These are phyloP conservation scores for Steinernema hermaphroditum DNA, from an alignment of 2,888 invertebrate species.

Conservation along the genomic window DNA sequence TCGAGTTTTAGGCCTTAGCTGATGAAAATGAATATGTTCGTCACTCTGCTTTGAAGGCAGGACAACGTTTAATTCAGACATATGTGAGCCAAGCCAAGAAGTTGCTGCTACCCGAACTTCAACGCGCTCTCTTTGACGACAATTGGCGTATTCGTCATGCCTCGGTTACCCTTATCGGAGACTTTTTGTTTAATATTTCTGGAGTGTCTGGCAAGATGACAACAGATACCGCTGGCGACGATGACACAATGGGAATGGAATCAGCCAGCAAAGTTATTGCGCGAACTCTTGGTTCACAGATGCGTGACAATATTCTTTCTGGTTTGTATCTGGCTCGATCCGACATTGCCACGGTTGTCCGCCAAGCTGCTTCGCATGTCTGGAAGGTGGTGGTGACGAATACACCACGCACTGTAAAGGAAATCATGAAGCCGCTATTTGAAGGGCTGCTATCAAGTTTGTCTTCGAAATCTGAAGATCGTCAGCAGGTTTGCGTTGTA, in stretches of 20 bases:
- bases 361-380: slow-evolving; percentile 92
- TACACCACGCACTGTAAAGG: slow-evolving; percentile 90
- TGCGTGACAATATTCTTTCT: slow-evolving; percentile 84
- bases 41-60: slow-evolving; percentile 92
- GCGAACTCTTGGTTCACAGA: slow-evolving; percentile 75
- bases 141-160: slow-evolving; percentile 94
- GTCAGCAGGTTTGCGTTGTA: slow-evolving; percentile 40
- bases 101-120: slow-evolving; percentile 84
- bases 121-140: slow-evolving; percentile 87
- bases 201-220: slow-evolving; percentile 98
- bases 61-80: slow-evolving; percentile 91
- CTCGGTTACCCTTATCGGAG: slow-evolving; percentile 91
- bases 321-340: slow-evolving; percentile 86
- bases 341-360: slow-evolving; percentile 40
- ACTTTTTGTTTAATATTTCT: slow-evolving; percentile 90
- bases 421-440: slow-evolving; percentile 92
- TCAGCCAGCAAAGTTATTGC: slow-evolving; percentile 90
- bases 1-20: slow-evolving; percentile 77
- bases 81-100: slow-evolving; percentile 77
- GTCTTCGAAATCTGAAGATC: slow-evolving; percentile 46
- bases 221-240: slow-evolving; percentile 94
- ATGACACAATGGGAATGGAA: slow-evolving; percentile 98
- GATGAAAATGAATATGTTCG: slow-evolving; percentile 98
- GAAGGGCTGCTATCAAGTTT: slow-evolving; percentile 73
- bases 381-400: slow-evolving; percentile 99